Base-by-base conservation (phyloP, 2,797 vertebrate genomes). In the Tokudaia tokunoshimensis region DNA sequence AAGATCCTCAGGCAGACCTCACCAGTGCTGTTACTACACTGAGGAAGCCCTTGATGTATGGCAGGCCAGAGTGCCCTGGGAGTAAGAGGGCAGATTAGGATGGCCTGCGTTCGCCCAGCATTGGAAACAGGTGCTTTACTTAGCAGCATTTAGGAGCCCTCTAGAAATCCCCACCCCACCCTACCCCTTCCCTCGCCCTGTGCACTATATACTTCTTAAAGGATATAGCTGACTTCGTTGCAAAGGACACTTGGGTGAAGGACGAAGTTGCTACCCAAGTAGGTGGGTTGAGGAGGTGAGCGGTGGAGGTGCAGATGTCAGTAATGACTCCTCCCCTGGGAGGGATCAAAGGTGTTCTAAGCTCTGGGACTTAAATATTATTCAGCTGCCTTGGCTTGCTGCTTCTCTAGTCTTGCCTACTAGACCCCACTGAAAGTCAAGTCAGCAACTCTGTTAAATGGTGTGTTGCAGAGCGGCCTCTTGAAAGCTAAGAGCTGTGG, bases 1-100 rank as follows among this genome's bases (percentile, higher is more conserved):
- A 92, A 95, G 82, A 82, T 65, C 94, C 80, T 82, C 78, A 20
- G 4, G 12, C 41, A 52, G 14, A 81, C 57, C 65, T 86, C 74
- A 37, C 47, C 72, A 55, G 0, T 70, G 3, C 37, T 24, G 44
- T 37, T 74, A 44, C 9, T 9, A 7, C 65, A 37, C 37, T 31
- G 37, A 87, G 55, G 57, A 86, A 78, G 29, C 63, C 59, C 78
- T 89, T 34, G 5, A 2, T 55, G 17, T 72, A 0, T 55, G n/a
- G 80, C 34, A 57, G 34, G 75, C 50, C 22, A 37, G 8, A 84
- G 81, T 63, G 72, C 50, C 24, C 67, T 19, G n/a, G 80, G 14
- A 67, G 31, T 41, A 57, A 87, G 72, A 20, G 1, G 0, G 31
- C 44, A 22, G 82, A 75, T 84, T 79, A 65, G 4, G 15, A n/a